Percentiles rank a stretch among this genome's conserved stretches.
phyloP scores from a whole-genome alignment of 2,888 invertebrate species.

The Encarsia formosa region DNA sequence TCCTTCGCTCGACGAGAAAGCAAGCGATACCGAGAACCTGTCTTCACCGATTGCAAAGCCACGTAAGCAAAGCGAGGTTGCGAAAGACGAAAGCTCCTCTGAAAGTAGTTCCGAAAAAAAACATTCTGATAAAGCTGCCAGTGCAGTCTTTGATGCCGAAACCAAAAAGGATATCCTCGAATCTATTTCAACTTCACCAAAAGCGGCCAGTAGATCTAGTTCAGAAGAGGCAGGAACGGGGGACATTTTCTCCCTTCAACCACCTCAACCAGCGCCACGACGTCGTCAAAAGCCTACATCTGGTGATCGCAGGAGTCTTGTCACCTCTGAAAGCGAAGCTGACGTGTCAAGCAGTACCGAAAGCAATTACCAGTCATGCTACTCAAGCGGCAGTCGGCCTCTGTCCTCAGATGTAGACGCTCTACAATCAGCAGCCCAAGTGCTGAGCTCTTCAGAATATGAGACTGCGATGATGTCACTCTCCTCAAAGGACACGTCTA shows the following conservation, averaged over 20 bases:
- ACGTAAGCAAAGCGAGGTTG: constrained; percentile 23
- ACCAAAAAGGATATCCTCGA: constrained; percentile 11
- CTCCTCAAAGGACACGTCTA: constrained; percentile 69
- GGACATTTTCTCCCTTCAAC: constrained; percentile 31
- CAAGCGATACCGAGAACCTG: constrained; percentile 38
- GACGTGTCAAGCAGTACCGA: constrained; percentile 85
- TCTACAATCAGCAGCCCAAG: constrained; percentile 58
- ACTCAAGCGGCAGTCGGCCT: constrained; percentile 68
- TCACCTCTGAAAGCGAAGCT: constrained; percentile 70
- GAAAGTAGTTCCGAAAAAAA: constrained; percentile 20
- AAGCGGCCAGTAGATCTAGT: constrained; percentile 42
- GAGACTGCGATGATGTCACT: constrained; percentile 82
- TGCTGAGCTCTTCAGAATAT: constrained; percentile 77
- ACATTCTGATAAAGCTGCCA: not conserved
- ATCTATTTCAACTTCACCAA: constrained; percentile 28
- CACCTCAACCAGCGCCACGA: constrained; percentile 46
- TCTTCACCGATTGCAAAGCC: constrained; percentile 37
- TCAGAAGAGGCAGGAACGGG: constrained; percentile 42
- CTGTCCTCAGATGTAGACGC: constrained; percentile 84
- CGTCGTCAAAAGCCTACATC: constrained; percentile 48
- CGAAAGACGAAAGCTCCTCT: constrained; percentile 44
- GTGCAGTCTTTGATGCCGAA: constrained; percentile 17
- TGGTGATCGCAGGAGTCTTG: constrained; percentile 45
- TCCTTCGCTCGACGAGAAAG: constrained; percentile 43
- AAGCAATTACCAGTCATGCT: constrained; percentile 79